Conservation (phyloP, 2,797 vertebrate genomes). For the Epinephelus coioides region DNA sequence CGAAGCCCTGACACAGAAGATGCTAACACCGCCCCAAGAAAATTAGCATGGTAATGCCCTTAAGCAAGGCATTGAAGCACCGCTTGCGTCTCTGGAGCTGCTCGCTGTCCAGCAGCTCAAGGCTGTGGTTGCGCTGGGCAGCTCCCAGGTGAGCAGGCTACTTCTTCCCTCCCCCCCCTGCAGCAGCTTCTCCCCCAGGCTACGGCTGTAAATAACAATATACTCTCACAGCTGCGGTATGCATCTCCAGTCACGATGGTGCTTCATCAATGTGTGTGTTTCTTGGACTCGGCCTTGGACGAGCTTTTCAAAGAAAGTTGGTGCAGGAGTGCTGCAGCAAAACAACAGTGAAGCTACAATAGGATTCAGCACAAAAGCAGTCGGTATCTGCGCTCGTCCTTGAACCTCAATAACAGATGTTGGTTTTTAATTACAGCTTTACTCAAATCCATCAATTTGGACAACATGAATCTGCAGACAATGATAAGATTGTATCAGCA, state of each 20-base stretch:
- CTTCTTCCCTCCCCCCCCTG: slow-evolving; percentile 6
- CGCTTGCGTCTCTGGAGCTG: slow-evolving; percentile 29
- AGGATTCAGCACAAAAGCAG: background rate
- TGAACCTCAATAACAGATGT: background rate
- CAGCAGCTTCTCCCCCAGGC: slow-evolving; percentile 33
- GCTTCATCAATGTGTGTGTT: slow-evolving; percentile 39
- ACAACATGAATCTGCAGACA: slow-evolving; percentile 15
- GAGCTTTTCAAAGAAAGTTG: slow-evolving; percentile 9
- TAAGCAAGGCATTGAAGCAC: slow-evolving; percentile 52
- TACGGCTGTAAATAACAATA: slow-evolving; percentile 51
- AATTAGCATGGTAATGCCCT: slow-evolving; percentile 51
- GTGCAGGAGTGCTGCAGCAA: background rate
- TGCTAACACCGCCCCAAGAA: slow-evolving; percentile 9
- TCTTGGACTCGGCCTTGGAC: slow-evolving; percentile 30
- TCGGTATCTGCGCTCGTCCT: background rate
- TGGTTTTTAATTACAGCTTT: slow-evolving; percentile 38
- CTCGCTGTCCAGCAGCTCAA: slow-evolving; percentile 58
- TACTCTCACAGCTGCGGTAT: slow-evolving; percentile 32
- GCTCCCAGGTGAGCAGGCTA: slow-evolving; percentile 52
- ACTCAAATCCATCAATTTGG: slow-evolving; percentile 13
- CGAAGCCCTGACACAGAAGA: background rate
- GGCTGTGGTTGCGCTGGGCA: slow-evolving; percentile 47
- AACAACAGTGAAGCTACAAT: background rate
- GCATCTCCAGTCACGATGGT: slow-evolving; percentile 18
- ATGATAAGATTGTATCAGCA: slow-evolving; percentile 19